These are phyloP conservation scores for Eulemur coronatus DNA, from an alignment of 2,797 vertebrate genomes.

Conservation along the genomic window DNA sequence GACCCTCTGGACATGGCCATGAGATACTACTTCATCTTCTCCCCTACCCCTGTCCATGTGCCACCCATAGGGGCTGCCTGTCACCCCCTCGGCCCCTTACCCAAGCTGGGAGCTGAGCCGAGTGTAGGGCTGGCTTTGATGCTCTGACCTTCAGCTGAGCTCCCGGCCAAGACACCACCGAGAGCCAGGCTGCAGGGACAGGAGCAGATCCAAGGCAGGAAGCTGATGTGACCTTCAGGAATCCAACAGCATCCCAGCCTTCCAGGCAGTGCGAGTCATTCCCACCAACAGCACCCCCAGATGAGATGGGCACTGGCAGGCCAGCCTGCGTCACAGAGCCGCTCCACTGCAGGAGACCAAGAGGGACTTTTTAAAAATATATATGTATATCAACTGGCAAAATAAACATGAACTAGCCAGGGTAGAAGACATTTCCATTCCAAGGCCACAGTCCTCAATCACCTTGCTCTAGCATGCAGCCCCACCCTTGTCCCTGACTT, in stretches of 20 bases:
- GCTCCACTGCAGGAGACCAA: not conserved
- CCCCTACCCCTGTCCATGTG: fast-evolving
- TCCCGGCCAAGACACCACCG: fast-evolving
- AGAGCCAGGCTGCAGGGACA: not conserved
- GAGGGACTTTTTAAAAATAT: not conserved
- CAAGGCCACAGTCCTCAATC: not conserved
- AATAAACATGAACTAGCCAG: not conserved
- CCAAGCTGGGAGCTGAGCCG: not conserved
- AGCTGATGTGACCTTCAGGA: fast-evolving
- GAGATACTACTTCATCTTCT: not conserved
- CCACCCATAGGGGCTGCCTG: not conserved
- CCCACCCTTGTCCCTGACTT: not conserved
- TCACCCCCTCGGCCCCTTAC: not conserved
- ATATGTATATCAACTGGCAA: fast-evolving
- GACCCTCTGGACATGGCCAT: fast-evolving
- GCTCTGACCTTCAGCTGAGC: not conserved
- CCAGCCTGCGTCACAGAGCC: not conserved
- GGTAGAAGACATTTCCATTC: not conserved
- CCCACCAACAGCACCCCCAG: too few relatives aligned
- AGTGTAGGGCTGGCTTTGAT: not conserved
- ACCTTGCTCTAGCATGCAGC: not conserved
- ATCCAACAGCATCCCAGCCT: fast-evolving
- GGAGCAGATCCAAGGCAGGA: not conserved
- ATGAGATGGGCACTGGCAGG: fast-evolving
- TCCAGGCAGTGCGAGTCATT: fast-evolving